Percentiles rank a stretch among this genome's conserved stretches.
These are phyloP conservation scores for Serranus cabrilla DNA, from an alignment of 2,797 vertebrate species.

Conservation along the genomic window DNA sequence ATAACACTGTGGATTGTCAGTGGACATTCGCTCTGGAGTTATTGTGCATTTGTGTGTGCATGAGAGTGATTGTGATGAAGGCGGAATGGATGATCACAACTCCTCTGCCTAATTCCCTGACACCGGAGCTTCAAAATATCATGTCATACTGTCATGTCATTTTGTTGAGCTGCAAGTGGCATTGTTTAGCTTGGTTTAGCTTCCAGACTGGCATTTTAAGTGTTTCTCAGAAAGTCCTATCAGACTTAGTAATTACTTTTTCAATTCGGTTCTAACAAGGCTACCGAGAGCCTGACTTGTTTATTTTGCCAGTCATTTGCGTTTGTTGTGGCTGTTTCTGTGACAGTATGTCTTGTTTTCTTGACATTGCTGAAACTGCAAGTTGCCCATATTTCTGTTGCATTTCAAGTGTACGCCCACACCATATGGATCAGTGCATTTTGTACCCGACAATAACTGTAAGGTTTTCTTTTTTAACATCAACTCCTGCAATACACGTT, in stretches of 20 bases:
- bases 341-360: conserved; percentile 45
- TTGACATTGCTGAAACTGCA: conserved; percentile 26
- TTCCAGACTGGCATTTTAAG: conserved; percentile 38
- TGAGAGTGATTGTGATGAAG: conserved; percentile 19
- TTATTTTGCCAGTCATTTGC: conserved; percentile 23
- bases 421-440: conserved; percentile 21
- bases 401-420: conserved; percentile 29
- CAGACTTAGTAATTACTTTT: conserved; percentile 50
- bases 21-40: conserved; percentile 38
- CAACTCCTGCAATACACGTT: not conserved
- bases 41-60: conserved; percentile 32
- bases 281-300: not conserved
- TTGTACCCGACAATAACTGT: conserved; percentile 6
- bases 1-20: conserved; percentile 61
- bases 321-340: conserved; percentile 13
- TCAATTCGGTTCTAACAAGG: conserved; percentile 19
- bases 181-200: conserved; percentile 37
- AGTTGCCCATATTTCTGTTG: conserved; percentile 31
- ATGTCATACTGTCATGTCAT: conserved; percentile 21
- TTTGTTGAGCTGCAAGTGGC: conserved; percentile 12
- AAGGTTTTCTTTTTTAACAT: conserved; percentile 35
- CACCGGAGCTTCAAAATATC: conserved; percentile 28
- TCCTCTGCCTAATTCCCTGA: conserved; percentile 45
- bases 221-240: conserved; percentile 35
- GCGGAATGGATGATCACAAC: conserved; percentile 33